Evolutionary conservation across 2,113 vertebrate genomes (phyloP), one percentile per base, ranked within the genome.

Genomic region (Ornithorhynchus anatinus): DNA sequence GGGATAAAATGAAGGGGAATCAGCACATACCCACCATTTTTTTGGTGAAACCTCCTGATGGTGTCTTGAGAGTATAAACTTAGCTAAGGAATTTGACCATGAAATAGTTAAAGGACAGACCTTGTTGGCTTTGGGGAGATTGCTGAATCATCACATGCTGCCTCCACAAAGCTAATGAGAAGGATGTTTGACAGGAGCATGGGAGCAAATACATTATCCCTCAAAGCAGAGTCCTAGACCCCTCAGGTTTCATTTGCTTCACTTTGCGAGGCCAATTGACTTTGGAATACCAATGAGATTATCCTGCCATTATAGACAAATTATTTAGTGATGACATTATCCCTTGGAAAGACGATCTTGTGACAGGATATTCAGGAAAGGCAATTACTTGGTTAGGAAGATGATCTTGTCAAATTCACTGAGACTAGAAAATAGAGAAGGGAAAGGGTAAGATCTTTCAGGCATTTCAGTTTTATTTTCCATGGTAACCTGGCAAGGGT

Each of bases 211-310:
- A 69, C 7, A 33, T n/a, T 2, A 11, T 12, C 23, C n/a, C 59
- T 32, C 17, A n/a, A 58, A 59, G 64, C 14, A 3, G 3, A 73
- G 20, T 33, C 20, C 15, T 14, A 0, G 11, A 1, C 27, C 52
- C 36, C 17, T 47, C 43, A 44, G 59, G 36, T 51, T 59, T 35
- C 14, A 3, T 38, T 32, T 50, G 42, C 33, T 68, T 68, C 51
- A 5, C 8, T 31, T 31, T 39, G 2, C 0, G 3, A 58, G 25
- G 36, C 25, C 36, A 45, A 33, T 48, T n/a, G 37, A 14, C n/a
- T 37, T 35, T 70, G 68, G 64, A 83, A 81, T 72, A 77, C 38
- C 44, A 65, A 79, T 57, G 67, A 84, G 59, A 53, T 66, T 3
- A 53, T 71, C 64, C 44, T 59, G 39, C 70, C 65, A 45, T 88